Base-by-base conservation (phyloP, 2,797 vertebrate species). In the Enteromius fasciolatus region DNA sequence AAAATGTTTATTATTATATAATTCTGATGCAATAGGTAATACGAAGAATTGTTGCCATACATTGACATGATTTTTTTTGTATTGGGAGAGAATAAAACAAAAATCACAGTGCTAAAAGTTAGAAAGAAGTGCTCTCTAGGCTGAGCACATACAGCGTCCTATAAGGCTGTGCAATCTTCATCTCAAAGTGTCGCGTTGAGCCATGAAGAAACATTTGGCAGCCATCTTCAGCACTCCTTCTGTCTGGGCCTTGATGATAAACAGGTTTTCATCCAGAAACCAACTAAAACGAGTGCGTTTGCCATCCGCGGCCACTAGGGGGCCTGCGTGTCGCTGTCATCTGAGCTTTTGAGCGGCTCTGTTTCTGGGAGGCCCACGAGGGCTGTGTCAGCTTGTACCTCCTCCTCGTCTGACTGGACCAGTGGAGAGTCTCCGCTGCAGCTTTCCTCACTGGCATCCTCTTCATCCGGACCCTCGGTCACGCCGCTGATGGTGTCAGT, bases 341-440 rank as follows among this genome's bases (percentile, higher is more conserved):
- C 97, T 25, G 93, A 94, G 85, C 86, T 89, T 77, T 81, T 89
- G 54, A 90, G 88, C 20, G 81, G 41, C 75, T 92, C 92, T 14
- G 89, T 76, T 48, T 94, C 92, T 23, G 86, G 88, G 14, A 94
- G 89, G 9, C 87, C 93, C 66, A 92, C 90, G 50, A 98, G 91
- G 8, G 93, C 93, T 25, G 91, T 94, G 90, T 99, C 97, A 8
- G 91, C 94, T 61, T 97, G 95, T 28, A 99, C 91, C 3, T 98
- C 97, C 78, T 99, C 98, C 80, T 98, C 98, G 0, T 99, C 97
- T 0, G 95, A 96, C 90, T 98, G 97, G 10, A 98, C 89, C 3
- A 95, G 50, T 0, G 94, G 97, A 0, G 92, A 91, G 4, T 95
- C 93, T 0, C 89, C 86, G 0, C 86, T 76, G 23, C 86, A 89